Conservation (phyloP, 2,888 invertebrate species). For the Idaea dimidiata region DNA sequence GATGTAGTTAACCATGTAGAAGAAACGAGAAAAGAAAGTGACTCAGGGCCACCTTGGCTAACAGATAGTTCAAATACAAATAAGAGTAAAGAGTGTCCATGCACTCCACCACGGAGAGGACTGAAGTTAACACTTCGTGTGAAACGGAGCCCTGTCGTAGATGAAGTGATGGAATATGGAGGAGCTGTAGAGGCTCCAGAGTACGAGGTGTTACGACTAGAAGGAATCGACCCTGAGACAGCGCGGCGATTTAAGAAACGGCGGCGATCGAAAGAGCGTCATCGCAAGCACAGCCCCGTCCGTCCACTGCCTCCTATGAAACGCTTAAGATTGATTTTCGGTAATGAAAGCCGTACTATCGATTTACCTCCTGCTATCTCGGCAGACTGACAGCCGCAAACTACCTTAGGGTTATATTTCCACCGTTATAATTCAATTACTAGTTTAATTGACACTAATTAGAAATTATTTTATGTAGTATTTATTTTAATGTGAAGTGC, state of each 20-base stretch:
- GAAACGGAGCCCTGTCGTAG: slow-evolving; percentile 92
- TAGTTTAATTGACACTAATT: slow-evolving; percentile 78
- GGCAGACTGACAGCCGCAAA: slow-evolving; percentile 78
- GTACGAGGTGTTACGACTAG: slow-evolving; percentile 91
- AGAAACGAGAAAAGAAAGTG: slow-evolving; percentile 65
- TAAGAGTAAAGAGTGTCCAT: slow-evolving; percentile 74
- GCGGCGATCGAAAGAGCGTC: slow-evolving; percentile 72
- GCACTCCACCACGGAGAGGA: slow-evolving; percentile 82
- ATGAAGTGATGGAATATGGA: slow-evolving; percentile 88
- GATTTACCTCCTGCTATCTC: slow-evolving; percentile 89
- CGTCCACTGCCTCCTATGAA: slow-evolving; percentile 88
- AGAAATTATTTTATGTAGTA: slow-evolving; percentile 73
- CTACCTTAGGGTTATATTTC: slow-evolving; percentile 68
- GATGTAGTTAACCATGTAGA: slow-evolving; percentile 58
- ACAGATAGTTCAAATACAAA: slow-evolving; percentile 67
- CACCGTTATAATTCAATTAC: slow-evolving; percentile 78
- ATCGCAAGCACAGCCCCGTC: slow-evolving; percentile 76
- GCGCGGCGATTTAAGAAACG: slow-evolving; percentile 80
- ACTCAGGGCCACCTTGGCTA: slow-evolving; percentile 65
- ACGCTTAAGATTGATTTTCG: slow-evolving; percentile 91
- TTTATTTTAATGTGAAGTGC: slow-evolving; percentile 71
- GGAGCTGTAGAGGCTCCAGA: slow-evolving; percentile 89
- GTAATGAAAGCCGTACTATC: slow-evolving; percentile 93
- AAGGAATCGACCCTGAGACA: slow-evolving; percentile 84
- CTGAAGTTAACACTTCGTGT: slow-evolving; percentile 91